A percentile compares a stretch with the other conserved stretches of the same genome.
phyloP scores from a whole-genome alignment of 1,140 invertebrate species.

The Nymphalis io region DNA sequence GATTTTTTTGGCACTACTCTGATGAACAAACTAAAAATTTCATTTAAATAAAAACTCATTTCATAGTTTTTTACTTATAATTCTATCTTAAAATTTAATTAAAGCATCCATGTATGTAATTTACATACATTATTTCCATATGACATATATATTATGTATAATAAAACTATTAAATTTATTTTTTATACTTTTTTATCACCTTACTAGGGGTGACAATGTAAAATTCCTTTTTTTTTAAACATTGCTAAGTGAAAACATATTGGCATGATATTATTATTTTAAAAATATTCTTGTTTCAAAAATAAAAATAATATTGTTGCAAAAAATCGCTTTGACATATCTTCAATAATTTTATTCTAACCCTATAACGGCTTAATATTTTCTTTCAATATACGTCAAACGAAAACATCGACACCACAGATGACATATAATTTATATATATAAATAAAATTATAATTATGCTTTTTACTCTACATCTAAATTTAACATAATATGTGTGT shows the following conservation, averaged over 20 bases:
- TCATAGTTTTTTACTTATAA: slow-evolving; percentile 48
- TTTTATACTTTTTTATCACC: neutral
- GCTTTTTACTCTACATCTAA: slow-evolving; percentile 24
- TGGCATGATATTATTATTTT: neutral
- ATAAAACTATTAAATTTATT: slow-evolving; percentile 21
- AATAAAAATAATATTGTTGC: neutral
- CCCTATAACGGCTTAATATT: neutral
- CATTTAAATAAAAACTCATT: slow-evolving; percentile 25
- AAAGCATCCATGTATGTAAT: slow-evolving; percentile 72
- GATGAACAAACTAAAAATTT: slow-evolving; percentile 42
- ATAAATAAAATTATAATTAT: slow-evolving; percentile 15
- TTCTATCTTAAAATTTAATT: slow-evolving; percentile 75
- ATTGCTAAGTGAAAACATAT: slow-evolving; percentile 11
- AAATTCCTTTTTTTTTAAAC: neutral
- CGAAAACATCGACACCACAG: slow-evolving; percentile 9
- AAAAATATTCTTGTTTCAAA: neutral
- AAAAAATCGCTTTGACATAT: slow-evolving; percentile 7
- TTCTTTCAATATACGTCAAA: neutral
- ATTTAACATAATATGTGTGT: slow-evolving; percentile 34
- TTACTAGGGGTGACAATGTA: neutral
- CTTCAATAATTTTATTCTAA: slow-evolving; percentile 1
- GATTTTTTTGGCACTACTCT: slow-evolving; percentile 55
- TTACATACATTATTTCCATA: slow-evolving; percentile 53
- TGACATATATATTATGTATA: slow-evolving; percentile 34
- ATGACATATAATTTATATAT: slow-evolving; percentile 7